phyloP scores from a whole-genome alignment of 1,140 invertebrate genomes.

The Macrobrachium nipponense region DNA sequence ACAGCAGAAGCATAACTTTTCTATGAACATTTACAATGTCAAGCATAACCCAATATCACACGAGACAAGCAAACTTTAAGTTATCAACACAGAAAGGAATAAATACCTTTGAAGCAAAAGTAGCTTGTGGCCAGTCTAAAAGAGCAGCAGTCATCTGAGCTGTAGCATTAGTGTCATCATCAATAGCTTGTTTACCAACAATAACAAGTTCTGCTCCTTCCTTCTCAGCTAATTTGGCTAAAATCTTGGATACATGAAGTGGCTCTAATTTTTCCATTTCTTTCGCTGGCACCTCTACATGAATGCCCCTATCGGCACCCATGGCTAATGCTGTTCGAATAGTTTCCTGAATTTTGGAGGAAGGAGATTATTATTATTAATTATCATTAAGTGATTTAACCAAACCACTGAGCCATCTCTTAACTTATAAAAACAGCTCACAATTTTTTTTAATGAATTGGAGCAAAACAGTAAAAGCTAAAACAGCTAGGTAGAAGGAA shows the following conservation, averaged over 20 bases:
- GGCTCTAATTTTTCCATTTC: constrained; percentile 93
- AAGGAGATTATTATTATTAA: neutral
- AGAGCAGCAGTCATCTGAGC: constrained; percentile 97
- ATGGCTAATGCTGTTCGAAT: constrained; percentile 96
- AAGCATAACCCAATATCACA: no score
- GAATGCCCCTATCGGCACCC: constrained; percentile 96
- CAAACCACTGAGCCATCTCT: no score
- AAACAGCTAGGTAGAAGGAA: no score
- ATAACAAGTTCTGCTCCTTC: constrained; percentile 94
- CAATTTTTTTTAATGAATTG: no score
- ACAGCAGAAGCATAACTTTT: no score
- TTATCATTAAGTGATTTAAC: no score
- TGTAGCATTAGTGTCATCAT: constrained; percentile 98
- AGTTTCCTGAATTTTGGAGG: constrained; percentile 76
- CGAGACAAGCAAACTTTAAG: no score
- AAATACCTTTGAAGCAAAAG: constrained; percentile 90
- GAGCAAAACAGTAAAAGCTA: no score
- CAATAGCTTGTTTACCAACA: constrained; percentile 98
- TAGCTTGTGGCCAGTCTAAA: constrained; percentile 96
- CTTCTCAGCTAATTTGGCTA: constrained; percentile 92
- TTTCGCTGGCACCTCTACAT: constrained; percentile 88
- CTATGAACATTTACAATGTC: no score
- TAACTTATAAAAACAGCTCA: no score
- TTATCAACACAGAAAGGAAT: no score
- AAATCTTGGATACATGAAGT: constrained; percentile 95